Conservation (phyloP, 2,888 invertebrate genomes). For the Elysia crispata region DNA sequence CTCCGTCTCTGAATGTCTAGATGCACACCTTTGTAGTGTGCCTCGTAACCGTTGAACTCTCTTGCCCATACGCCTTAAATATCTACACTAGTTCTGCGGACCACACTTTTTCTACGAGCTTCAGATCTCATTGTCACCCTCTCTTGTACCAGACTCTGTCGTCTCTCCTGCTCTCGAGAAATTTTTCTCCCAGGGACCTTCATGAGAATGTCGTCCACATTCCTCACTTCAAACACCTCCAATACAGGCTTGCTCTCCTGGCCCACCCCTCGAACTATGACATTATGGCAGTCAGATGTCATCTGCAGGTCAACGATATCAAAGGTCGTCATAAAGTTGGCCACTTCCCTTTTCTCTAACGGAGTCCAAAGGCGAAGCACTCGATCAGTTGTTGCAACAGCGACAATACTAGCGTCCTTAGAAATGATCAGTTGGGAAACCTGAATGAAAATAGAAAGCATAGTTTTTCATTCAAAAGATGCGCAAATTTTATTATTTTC, state of each 20-base stretch:
- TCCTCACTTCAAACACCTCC: conserved; percentile 46
- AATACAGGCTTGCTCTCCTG: conserved; percentile 26
- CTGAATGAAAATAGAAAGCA: conserved; percentile 34
- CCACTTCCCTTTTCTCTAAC: conserved; percentile 37
- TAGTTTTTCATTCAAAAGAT: not conserved
- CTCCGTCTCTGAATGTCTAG: no score
- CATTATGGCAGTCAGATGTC: conserved; percentile 49
- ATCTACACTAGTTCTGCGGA: not conserved
- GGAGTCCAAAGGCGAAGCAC: conserved; percentile 47
- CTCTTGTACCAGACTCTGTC: conserved; percentile 26
- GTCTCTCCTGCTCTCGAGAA: conserved; percentile 11
- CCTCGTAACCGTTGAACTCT: no score
- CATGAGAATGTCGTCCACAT: conserved; percentile 43
- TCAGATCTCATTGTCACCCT: not conserved
- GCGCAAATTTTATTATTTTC: no score
- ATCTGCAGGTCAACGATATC: conserved; percentile 44
- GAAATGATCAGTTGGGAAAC: conserved; percentile 45
- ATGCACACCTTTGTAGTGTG: no score
- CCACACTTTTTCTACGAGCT: not conserved
- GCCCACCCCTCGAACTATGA: conserved; percentile 34
- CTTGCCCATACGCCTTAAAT: no score
- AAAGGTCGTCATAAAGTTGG: conserved; percentile 41
- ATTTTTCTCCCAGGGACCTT: conserved; percentile 18
- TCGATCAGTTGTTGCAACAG: conserved; percentile 37
- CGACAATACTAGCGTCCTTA: conserved; percentile 49